phyloP scores from a whole-genome alignment of 2,113 vertebrate species.

The Centropus bengalensis region DNA sequence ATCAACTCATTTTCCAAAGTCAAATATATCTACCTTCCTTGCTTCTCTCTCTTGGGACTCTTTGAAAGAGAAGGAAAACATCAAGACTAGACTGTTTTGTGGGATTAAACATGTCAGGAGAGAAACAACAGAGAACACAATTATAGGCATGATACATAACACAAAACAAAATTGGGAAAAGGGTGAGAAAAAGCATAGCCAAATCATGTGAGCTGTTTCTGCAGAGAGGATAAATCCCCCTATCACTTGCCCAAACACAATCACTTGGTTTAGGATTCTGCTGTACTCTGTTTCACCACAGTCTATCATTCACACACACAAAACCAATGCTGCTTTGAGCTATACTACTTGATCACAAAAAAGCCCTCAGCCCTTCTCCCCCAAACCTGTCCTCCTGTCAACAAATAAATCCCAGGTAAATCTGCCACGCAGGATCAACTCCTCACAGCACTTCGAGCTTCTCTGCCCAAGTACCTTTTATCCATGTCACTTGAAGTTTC shows the following conservation, averaged over 20 bases:
- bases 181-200: background rate
- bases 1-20: conserved; percentile 65
- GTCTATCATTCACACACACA: background rate
- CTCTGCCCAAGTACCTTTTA: background rate
- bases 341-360: conserved; percentile 40
- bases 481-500: background rate
- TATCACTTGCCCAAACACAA: conserved; percentile 9
- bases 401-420: conserved; percentile 25
- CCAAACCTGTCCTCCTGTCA: background rate
- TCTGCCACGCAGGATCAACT: background rate
- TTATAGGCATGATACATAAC: conserved; percentile 36
- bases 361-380: conserved; percentile 8
- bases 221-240: background rate
- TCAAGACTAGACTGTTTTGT: conserved; percentile 41
- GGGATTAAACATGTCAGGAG: conserved; percentile 59
- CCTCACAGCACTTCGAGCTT: background rate
- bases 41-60: conserved; percentile 44
- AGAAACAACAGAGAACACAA: conserved; percentile 57
- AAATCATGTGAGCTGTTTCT: background rate
- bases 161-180: conserved; percentile 50
- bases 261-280: background rate
- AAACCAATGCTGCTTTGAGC: conserved; percentile 24
- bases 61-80: conserved; percentile 65
- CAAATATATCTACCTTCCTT: conserved; percentile 61
- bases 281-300: background rate